Base-by-base conservation (phyloP, 2,113 vertebrate species). In the Nothocercus nigrocapillus region DNA sequence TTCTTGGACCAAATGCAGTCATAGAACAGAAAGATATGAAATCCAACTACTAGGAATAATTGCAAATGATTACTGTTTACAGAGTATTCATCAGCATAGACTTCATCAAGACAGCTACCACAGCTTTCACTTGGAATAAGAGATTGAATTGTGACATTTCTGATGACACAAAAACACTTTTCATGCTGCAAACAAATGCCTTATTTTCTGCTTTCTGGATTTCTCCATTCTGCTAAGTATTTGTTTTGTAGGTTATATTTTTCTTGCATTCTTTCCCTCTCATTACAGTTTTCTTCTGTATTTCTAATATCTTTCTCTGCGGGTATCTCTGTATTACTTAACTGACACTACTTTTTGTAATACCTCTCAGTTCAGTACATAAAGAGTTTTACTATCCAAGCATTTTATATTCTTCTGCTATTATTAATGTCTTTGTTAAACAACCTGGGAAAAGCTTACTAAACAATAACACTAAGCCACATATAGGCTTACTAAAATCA, bases 61-160 rank as follows among this genome's bases (percentile, higher is more conserved):
- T 95, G 61, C 28, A 88, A 95, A 89, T 94, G 45, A 83, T 95
- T 94, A 89, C 56, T 94, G 88, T 95, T 97, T 96, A 93, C 93
- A 90, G 85, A 81, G 51, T 22, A 90, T 83, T 97, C 93, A 88
- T 90, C 79, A 91, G 68, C 82, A 88, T 54, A 83, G 85, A 93
- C 76, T 95, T 91, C 85, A 85, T 93, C 76, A 83, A 88, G 63
- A 83, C 20, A 75, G 75, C 81, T 93, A 94, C 69, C 73, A 90
- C n/a, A 85, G 67, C 67, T 94, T 96, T 94, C 68, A 78, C 69
- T 81, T 76, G 61, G 64, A 94, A 95, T 90, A 91, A 63, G 42
- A 75, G 34, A 53, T 22, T 88, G 85, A 95, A 95, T 78, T 88
- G 53, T 85, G 73, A 15, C 56, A 83, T 88, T 93, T 88, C 85